Evolutionary conservation across 1,140 invertebrate genomes (phyloP).

Genomic region (Anastrepha obliqua): DNA sequence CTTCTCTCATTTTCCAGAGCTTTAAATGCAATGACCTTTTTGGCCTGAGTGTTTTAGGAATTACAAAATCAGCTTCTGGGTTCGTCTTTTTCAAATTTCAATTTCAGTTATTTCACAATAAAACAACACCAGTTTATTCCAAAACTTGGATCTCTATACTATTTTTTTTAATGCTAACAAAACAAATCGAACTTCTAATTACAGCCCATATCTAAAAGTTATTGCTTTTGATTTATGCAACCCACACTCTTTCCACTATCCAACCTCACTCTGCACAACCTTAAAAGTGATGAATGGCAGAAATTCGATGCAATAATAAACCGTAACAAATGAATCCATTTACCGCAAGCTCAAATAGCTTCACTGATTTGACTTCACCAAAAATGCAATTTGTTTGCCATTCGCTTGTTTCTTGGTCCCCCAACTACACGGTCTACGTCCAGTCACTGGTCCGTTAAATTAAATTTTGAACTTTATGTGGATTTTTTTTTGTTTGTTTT

Average conservation of each 20-base stretch:
- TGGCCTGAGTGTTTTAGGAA: too few species aligned
- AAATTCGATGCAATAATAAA: slow-evolving; percentile 39
- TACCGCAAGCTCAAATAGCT: slow-evolving; percentile 15
- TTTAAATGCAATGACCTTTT: too few species aligned
- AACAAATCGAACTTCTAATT: not conserved
- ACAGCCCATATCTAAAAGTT: not conserved
- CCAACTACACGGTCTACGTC: not conserved
- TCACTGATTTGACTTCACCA: slow-evolving; percentile 6
- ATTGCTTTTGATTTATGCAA: not conserved
- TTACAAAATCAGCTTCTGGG: too few species aligned
- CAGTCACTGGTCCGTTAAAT: slow-evolving; percentile 70
- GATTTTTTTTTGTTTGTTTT: not conserved
- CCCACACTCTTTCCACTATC: not conserved
- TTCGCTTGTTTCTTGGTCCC: not conserved
- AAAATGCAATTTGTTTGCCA: slow-evolving; percentile 16
- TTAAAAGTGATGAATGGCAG: not conserved
- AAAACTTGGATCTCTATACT: too few species aligned
- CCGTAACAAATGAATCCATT: slow-evolving; percentile 51
- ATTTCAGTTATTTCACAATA: too few species aligned
- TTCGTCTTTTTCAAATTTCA: too few species aligned
- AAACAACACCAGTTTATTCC: too few species aligned
- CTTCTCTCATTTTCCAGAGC: too few species aligned
- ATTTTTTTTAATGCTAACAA: too few species aligned
- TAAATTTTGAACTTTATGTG: slow-evolving; percentile 62
- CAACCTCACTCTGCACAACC: not conserved